Percentiles rank a stretch among this genome's conserved stretches.
Evolutionary conservation across 2,113 vertebrate species (phyloP).

Genomic region (Nesospiza acunhae): DNA sequence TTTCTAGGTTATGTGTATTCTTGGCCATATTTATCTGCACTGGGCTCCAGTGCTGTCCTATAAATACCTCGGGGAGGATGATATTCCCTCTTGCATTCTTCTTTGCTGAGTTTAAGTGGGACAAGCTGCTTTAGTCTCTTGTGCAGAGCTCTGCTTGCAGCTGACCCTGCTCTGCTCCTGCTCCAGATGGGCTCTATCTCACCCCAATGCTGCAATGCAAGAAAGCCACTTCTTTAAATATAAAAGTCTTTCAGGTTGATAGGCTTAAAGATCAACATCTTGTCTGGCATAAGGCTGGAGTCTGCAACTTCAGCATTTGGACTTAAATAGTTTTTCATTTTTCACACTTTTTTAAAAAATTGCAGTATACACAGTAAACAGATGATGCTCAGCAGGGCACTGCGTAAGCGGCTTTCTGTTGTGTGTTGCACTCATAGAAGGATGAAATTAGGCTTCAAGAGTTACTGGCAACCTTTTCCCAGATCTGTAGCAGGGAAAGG

Average conservation of each 20-base stretch:
- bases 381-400: constrained; percentile 67
- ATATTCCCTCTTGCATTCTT: constrained; percentile 40
- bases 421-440: background rate
- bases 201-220: rapidly evolving
- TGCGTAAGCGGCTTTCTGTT: constrained; percentile 52
- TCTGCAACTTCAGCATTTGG: constrained; percentile 57
- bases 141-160: background rate
- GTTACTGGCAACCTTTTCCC: constrained; percentile 2
- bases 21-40: constrained; percentile 40
- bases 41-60: constrained; percentile 27
- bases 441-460: constrained; percentile 52
- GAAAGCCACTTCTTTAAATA: constrained; percentile 12
- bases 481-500: background rate
- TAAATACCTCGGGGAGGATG: constrained; percentile 37
- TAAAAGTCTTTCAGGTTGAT: constrained; percentile 1
- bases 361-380: constrained; percentile 43
- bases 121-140: constrained; percentile 20
- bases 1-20: constrained; percentile 46
- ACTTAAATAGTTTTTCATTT: constrained; percentile 51
- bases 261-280: constrained; percentile 43
- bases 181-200: constrained; percentile 33
- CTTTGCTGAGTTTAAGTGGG: constrained; percentile 46
- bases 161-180: constrained; percentile 18
- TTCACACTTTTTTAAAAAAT: constrained; percentile 6
- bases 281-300: constrained; percentile 46